These are phyloP conservation scores for Rhopalosiphum padi DNA, from an alignment of 1,140 invertebrate genomes.

Conservation along the genomic window DNA sequence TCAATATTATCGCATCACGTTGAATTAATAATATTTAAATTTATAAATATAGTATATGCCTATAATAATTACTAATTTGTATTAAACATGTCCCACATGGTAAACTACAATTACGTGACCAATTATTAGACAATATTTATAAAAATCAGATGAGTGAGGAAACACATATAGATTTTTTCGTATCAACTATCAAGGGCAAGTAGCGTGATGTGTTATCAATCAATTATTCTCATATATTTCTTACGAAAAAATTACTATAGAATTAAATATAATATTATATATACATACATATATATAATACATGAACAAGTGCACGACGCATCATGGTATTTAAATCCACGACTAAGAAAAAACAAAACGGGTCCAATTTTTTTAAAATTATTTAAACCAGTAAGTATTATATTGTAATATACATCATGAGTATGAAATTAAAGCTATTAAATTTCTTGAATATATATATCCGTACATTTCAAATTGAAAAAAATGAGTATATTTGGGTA, in stretches of 20 bases:
- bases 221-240: background rate
- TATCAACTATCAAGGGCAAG: background rate
- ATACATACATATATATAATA: background rate
- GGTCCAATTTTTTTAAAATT: background rate
- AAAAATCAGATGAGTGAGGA: background rate
- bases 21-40: background rate
- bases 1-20: background rate
- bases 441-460: background rate
- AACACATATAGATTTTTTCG: background rate
- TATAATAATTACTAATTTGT: background rate
- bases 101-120: background rate
- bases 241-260: background rate
- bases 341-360: background rate
- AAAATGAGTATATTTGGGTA: background rate
- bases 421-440: background rate
- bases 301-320: background rate
- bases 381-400: background rate
- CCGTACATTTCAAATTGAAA: background rate
- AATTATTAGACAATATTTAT: background rate
- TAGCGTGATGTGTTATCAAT: background rate
- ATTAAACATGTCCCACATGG: background rate
- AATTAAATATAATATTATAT: background rate
- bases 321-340: background rate
- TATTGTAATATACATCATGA: background rate
- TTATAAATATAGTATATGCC: too few relatives aligned